Evolutionary conservation across 2,797 vertebrate genomes (phyloP).

Genomic region (Pangasius djambal): DNA sequence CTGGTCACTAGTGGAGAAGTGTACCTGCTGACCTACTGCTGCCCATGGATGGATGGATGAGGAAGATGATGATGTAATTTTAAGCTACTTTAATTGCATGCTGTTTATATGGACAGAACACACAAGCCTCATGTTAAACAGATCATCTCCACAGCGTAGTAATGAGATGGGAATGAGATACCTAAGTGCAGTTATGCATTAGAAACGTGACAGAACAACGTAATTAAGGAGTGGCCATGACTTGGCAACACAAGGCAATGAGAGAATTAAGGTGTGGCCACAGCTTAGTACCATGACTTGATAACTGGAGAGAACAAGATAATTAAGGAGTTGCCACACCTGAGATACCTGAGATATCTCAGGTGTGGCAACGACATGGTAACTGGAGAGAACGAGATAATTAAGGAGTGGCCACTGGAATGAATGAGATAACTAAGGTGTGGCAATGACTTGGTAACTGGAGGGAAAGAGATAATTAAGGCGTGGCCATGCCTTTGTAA

Average conservation of each 20-base stretch:
- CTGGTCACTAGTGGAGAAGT: not conserved
- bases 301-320: not conserved
- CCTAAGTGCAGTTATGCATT: not conserved
- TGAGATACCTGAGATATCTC: not conserved
- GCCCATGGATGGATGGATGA: not conserved
- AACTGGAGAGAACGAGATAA: not conserved
- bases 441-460: not conserved
- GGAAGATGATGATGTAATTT: not conserved
- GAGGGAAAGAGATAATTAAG: not conserved
- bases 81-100: not conserved
- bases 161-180: not conserved
- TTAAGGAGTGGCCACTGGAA: not conserved
- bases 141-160: not conserved
- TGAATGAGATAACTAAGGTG: not conserved
- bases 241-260: not conserved
- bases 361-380: not conserved
- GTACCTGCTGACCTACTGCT: not conserved
- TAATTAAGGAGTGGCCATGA: not conserved
- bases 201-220: not conserved
- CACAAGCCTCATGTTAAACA: not conserved
- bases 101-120: not conserved
- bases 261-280: not conserved
- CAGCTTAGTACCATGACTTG: not conserved
- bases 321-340: not conserved
- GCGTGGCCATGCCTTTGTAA: not conserved